Evolutionary conservation across 1,140 invertebrate species (phyloP).

Genomic region (Mesaphorura yosii): DNA sequence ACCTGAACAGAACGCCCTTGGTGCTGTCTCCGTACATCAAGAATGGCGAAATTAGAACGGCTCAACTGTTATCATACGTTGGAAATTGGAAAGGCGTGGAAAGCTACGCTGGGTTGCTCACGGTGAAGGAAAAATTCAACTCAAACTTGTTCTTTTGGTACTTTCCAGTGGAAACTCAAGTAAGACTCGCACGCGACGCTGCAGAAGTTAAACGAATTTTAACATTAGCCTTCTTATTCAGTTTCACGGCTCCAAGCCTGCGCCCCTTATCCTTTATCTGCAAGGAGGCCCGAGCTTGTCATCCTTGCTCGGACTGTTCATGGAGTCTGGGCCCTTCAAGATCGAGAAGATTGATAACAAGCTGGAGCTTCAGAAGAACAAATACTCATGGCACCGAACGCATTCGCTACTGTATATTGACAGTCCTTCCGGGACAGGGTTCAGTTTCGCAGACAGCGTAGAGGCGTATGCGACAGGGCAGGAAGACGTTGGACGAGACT

Average conservation of each 20-base stretch:
- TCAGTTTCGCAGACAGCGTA: slow-evolving; percentile 23
- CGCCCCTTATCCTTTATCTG: slow-evolving; percentile 70
- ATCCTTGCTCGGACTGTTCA: slow-evolving; percentile 66
- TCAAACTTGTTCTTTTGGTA: slow-evolving; percentile 46
- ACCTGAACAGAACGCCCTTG: too few species aligned
- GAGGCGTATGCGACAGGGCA: slow-evolving; percentile 19
- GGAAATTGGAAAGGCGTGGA: slow-evolving; percentile 2
- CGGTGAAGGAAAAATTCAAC: slow-evolving; percentile 38
- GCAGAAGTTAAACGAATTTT: too few species aligned
- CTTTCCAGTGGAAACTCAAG: too few species aligned
- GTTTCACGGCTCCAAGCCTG: too few species aligned
- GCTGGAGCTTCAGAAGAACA: slow-evolving; percentile 46
- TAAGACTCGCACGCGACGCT: too few species aligned
- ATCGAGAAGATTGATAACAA: slow-evolving; percentile 46
- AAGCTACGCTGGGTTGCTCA: slow-evolving; percentile 40
- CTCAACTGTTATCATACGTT: slow-evolving; percentile 25
- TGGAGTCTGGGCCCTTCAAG: slow-evolving; percentile 66
- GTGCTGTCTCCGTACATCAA: slow-evolving; percentile 38
- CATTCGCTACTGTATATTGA: slow-evolving; percentile 73
- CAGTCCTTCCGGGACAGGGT: slow-evolving; percentile 64
- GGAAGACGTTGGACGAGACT: slow-evolving; percentile 19
- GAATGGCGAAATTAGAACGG: slow-evolving; percentile 34
- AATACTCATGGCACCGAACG: slow-evolving; percentile 59
- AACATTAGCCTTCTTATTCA: too few species aligned
- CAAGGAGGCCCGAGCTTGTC: slow-evolving; percentile 72